Evolutionary conservation across 2,113 vertebrate genomes (phyloP).

Genomic region (Centropus unirufus): DNA sequence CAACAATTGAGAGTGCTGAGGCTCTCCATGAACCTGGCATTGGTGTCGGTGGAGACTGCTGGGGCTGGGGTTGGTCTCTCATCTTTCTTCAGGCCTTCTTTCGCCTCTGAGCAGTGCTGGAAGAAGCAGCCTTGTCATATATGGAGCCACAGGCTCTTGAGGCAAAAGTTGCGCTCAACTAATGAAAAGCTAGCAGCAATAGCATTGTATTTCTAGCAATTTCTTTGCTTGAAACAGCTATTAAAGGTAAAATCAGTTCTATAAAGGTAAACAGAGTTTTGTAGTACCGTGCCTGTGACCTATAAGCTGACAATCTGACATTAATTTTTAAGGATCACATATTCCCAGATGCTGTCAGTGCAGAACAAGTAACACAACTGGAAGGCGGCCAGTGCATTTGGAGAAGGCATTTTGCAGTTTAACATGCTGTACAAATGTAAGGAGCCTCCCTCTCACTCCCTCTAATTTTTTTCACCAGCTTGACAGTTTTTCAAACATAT

Average conservation of each 20-base stretch:
- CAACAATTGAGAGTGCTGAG: neutral
- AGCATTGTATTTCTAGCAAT: neutral
- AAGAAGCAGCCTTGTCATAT: neutral
- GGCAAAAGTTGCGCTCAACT: neutral
- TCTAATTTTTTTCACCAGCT: constrained; percentile 87
- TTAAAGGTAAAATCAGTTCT: constrained; percentile 72
- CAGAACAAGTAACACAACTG: constrained; percentile 59
- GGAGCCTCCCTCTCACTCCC: constrained; percentile 72
- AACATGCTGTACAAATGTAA: constrained; percentile 81
- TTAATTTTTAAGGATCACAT: constrained; percentile 76
- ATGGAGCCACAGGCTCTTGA: neutral
- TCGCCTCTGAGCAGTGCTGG: neutral
- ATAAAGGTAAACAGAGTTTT: constrained; percentile 73
- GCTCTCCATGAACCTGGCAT: accelerated
- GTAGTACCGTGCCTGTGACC: constrained; percentile 64
- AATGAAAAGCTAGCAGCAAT: constrained; percentile 37
- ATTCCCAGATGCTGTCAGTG: constrained; percentile 71
- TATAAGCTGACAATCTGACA: constrained; percentile 76
- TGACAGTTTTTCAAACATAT: constrained; percentile 94
- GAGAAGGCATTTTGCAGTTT: constrained; percentile 69
- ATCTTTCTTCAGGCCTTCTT: neutral
- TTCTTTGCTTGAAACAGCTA: constrained; percentile 12
- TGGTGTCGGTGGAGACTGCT: neutral
- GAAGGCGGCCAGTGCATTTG: constrained; percentile 64
- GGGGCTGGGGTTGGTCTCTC: neutral